A percentile compares a stretch with the other conserved stretches of the same genome.
Evolutionary conservation across 2,113 vertebrate genomes (phyloP).

Genomic region (Epinephelus moara): DNA sequence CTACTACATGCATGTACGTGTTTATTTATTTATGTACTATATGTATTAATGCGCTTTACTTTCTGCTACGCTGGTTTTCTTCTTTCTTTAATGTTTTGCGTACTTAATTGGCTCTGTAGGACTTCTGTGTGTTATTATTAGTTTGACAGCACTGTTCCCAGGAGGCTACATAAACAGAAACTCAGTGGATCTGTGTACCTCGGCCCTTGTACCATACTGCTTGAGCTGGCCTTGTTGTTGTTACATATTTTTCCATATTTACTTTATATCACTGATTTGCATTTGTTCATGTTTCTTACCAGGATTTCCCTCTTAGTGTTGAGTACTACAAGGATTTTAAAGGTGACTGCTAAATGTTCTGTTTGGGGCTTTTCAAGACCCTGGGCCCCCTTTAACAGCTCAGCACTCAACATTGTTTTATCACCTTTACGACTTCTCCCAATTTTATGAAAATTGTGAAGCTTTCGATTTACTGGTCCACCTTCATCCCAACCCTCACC

Average conservation of each 20-base stretch:
- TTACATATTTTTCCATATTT: constrained; percentile 10
- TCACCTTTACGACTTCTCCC: neutral
- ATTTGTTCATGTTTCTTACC: neutral
- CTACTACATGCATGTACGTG: neutral
- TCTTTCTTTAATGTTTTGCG: constrained; percentile 21
- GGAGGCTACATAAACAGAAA: constrained; percentile 22
- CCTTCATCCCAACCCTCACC: too few species aligned
- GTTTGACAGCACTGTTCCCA: constrained; percentile 37
- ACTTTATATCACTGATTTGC: constrained; percentile 3
- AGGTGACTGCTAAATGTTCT: neutral
- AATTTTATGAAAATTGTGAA: neutral
- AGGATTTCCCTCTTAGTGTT: neutral
- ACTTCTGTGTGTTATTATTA: constrained; percentile 25
- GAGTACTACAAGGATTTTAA: neutral
- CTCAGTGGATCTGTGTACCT: constrained; percentile 5
- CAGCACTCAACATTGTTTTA: neutral
- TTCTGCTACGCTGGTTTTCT: constrained; percentile 2
- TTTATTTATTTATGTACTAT: neutral
- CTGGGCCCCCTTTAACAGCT: neutral
- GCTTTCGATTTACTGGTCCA: too few species aligned
- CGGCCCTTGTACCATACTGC: neutral
- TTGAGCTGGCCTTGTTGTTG: constrained; percentile 11
- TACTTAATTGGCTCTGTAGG: constrained; percentile 33
- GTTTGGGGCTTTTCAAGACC: neutral
- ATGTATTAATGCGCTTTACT: constrained; percentile 5